Percentiles rank a stretch among this genome's conserved stretches.
Conservation (phyloP, 2,888 invertebrate genomes). For the Melipona beecheii region DNA sequence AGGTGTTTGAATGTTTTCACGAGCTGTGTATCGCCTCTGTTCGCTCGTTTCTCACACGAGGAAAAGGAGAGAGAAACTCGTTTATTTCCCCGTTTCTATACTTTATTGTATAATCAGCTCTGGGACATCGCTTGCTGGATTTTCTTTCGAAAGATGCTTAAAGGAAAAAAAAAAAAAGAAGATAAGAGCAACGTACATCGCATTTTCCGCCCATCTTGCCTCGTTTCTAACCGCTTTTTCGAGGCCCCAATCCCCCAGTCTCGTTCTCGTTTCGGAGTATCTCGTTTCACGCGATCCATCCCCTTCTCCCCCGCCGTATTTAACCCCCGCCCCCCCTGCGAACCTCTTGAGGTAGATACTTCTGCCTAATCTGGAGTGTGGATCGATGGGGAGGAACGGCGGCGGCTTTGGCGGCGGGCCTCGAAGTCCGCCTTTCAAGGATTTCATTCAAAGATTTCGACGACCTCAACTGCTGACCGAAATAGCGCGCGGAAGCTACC, state of each 20-base stretch:
- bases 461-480: conserved; percentile 22
- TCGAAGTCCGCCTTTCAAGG: conserved; percentile 47
- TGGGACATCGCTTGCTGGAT: conserved; percentile 11
- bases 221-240: conserved; percentile 46
- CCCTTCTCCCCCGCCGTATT: conserved; percentile 14
- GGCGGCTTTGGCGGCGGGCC: conserved; percentile 43
- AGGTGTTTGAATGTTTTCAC: too few species aligned
- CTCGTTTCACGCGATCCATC: conserved; percentile 57
- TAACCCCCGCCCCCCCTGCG: conserved; percentile 45
- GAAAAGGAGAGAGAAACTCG: too few species aligned
- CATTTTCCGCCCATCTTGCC: conserved; percentile 38
- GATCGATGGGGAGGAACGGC: conserved; percentile 57
- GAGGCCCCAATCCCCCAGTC: conserved; percentile 54
- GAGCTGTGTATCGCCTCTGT: background rate
- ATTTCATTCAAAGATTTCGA: conserved; percentile 66
- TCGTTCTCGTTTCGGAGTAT: conserved; percentile 60
- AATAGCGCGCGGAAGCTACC: conserved; percentile 20
- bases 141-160: background rate
- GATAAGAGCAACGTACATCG: conserved; percentile 16
- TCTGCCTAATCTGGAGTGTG: conserved; percentile 57
- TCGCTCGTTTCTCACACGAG: background rate
- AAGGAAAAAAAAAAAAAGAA: background rate
- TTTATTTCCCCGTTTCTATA: background rate
- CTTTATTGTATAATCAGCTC: background rate
- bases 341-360: conserved; percentile 46